Percentiles rank a stretch among this genome's conserved stretches.
Evolutionary conservation across 53 echinoderm and acorn worm genomes (phyloP).

Genomic region (Astropecten irregularis): DNA sequence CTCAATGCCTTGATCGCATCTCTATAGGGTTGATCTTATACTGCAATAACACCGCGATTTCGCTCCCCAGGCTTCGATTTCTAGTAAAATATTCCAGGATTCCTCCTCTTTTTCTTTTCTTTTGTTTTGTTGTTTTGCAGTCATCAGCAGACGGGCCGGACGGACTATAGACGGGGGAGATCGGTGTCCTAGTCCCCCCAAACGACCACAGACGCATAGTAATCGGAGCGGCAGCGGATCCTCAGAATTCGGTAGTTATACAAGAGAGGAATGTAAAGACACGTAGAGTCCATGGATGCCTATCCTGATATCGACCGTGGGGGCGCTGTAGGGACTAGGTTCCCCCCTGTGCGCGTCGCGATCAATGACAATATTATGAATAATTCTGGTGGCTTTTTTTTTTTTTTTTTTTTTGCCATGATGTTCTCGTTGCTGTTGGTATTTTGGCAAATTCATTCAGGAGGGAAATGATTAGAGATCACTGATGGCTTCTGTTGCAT

Average conservation of each 20-base stretch:
- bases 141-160: not conserved
- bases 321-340: constrained; percentile 47
- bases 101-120: too few species aligned
- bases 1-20: not conserved
- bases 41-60: constrained; percentile 44
- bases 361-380: constrained; percentile 41
- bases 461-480: constrained; percentile 54
- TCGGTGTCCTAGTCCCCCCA: constrained; percentile 20
- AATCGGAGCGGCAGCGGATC: not conserved
- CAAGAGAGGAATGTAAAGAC: constrained; percentile 35
- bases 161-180: constrained; percentile 10
- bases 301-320: constrained; percentile 51
- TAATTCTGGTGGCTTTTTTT: constrained; percentile 4
- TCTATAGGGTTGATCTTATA: constrained; percentile 38
- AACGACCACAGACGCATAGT: constrained; percentile 30
- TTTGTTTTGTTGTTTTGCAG: not conserved
- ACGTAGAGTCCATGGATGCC: constrained; percentile 43
- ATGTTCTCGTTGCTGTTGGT: not conserved
- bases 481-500: constrained; percentile 34
- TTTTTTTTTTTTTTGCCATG: not conserved
- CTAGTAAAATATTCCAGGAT: constrained; percentile 47
- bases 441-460: constrained; percentile 29
- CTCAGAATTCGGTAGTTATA: not conserved
- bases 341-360: constrained; percentile 16
- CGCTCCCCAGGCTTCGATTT: constrained; percentile 37